A percentile compares a stretch with the other conserved stretches of the same genome.
These are phyloP conservation scores for Cheilosia urbana DNA, from an alignment of 2,888 invertebrate species.

Conservation along the genomic window DNA sequence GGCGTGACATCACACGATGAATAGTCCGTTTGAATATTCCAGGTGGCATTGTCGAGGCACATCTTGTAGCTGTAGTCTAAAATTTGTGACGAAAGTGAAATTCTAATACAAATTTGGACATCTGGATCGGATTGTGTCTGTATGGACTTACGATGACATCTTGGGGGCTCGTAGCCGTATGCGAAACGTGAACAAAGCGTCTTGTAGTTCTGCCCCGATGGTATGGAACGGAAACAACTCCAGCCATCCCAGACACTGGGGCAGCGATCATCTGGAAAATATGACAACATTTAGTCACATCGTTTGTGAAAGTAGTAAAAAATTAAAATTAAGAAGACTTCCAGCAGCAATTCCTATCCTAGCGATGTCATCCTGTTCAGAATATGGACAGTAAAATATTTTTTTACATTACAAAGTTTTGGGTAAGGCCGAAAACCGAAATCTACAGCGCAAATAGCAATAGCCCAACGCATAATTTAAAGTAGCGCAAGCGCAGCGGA, in stretches of 20 bases:
- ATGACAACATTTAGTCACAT: background rate
- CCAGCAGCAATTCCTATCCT: no score
- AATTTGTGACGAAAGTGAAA: conserved; percentile 1
- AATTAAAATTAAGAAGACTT: no score
- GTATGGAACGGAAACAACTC: conserved; percentile 86
- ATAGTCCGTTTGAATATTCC: conserved; percentile 87
- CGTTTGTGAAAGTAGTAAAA: background rate
- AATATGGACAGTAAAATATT: no score
- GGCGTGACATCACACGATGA: conserved; percentile 85
- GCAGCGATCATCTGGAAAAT: conserved; percentile 81
- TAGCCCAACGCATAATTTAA: no score
- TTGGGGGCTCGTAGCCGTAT: conserved; percentile 85
- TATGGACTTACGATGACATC: conserved; percentile 85
- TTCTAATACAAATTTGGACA: conserved; percentile 7
- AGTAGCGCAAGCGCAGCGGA: no score
- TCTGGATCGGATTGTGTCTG: conserved; percentile 30
- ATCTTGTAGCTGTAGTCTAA: conserved; percentile 86
- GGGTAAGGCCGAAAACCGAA: no score
- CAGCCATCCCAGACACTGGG: conserved; percentile 87
- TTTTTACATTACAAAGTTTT: no score
- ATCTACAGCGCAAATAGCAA: no score
- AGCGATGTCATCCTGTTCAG: no score
- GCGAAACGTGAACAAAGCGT: conserved; percentile 86
- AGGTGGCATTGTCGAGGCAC: conserved; percentile 85
- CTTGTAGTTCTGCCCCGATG: conserved; percentile 82